phyloP scores from a whole-genome alignment of 2,113 vertebrate species.

The Pardalotus punctatus region DNA sequence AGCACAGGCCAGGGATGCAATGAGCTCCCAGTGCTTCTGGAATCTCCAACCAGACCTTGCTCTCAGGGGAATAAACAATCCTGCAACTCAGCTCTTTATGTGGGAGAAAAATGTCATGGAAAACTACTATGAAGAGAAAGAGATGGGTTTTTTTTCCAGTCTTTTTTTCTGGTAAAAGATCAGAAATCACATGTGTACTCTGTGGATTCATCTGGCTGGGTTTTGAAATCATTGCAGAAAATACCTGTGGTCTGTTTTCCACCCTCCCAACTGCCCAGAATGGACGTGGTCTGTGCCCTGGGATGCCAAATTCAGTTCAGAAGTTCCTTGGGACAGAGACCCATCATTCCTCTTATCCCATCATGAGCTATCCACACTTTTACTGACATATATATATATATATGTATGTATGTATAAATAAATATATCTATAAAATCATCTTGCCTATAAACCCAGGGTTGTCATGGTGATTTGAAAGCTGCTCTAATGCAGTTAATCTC shows the following conservation, averaged over 20 bases:
- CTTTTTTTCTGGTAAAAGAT: background rate
- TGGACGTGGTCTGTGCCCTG: accelerated
- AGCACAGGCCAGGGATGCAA: background rate
- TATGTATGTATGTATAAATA: background rate
- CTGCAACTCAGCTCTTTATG: background rate
- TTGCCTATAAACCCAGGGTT: background rate
- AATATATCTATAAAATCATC: background rate
- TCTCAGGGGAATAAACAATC: background rate
- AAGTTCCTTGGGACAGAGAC: background rate
- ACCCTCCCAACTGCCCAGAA: background rate
- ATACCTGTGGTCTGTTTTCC: background rate
- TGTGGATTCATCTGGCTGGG: background rate
- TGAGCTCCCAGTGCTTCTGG: background rate
- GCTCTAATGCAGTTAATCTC: conserved; percentile 31
- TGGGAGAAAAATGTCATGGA: background rate
- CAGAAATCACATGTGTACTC: background rate
- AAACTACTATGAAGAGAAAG: background rate
- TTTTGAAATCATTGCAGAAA: background rate
- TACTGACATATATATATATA: background rate
- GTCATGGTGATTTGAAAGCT: conserved; percentile 51
- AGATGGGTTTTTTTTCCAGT: accelerated
- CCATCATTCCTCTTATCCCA: background rate
- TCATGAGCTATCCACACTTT: background rate
- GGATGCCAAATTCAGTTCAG: background rate
- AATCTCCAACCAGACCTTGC: background rate